Percentiles rank a stretch among this genome's conserved stretches.
Conservation (phyloP, 2,113 vertebrate genomes). For the Syngnathus floridae region DNA sequence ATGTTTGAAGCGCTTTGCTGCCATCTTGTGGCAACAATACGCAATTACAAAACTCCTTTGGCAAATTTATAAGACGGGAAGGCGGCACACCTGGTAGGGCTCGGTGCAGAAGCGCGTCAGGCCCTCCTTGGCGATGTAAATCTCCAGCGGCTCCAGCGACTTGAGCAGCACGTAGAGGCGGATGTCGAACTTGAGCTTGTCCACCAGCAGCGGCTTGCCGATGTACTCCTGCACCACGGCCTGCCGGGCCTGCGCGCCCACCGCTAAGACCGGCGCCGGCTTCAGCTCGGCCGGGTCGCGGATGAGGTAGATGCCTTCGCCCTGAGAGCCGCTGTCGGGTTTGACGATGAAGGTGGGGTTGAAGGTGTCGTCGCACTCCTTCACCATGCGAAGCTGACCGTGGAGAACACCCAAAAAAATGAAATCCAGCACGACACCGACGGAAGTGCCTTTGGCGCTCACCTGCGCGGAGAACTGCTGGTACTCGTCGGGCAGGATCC, state of each 20-base stretch:
- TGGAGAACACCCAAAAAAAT: background rate
- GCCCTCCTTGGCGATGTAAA: slow-evolving; percentile 95
- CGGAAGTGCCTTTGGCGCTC: slow-evolving; percentile 3
- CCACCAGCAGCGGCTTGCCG: slow-evolving; percentile 85
- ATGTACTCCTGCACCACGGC: slow-evolving; percentile 94
- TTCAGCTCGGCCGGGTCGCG: slow-evolving; percentile 84
- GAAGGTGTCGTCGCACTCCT: slow-evolving; percentile 75
- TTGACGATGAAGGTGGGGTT: slow-evolving; percentile 94
- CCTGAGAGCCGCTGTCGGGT: slow-evolving; percentile 92
- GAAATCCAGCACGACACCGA: too few species aligned
- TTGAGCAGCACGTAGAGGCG: slow-evolving; percentile 92
- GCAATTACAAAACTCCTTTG: too few species aligned
- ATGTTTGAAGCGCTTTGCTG: too few species aligned
- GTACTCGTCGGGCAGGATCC: slow-evolving; percentile 93
- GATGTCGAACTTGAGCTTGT: slow-evolving; percentile 97
- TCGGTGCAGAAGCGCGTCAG: slow-evolving; percentile 95
- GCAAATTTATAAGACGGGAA: too few species aligned
- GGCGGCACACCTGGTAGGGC: slow-evolving; percentile 77
- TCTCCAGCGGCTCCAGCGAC: slow-evolving; percentile 89
- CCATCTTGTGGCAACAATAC: too few species aligned
- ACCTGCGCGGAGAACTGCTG: slow-evolving; percentile 86
- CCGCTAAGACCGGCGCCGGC: slow-evolving; percentile 43
- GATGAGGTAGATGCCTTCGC: slow-evolving; percentile 98
- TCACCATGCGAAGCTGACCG: slow-evolving; percentile 77
- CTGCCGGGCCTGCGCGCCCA: slow-evolving; percentile 77